phyloP scores from a whole-genome alignment of 30 jellyfish, hydroid and myxozoan genomes.

The Cassiopea andromeda region DNA sequence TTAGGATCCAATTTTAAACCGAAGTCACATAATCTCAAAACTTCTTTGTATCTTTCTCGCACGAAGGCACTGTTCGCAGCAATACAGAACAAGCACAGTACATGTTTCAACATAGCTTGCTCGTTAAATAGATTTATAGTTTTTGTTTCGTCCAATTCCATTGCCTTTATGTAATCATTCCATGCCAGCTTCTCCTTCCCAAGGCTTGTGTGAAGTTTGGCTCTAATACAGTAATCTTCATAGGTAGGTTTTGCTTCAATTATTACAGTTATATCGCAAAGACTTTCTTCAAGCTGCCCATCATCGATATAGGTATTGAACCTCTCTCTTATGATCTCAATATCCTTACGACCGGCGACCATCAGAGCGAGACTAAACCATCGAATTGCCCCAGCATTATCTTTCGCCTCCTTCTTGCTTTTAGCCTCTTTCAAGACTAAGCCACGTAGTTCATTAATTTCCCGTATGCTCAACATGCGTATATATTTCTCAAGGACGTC shows the following conservation, averaged over 20 bases:
- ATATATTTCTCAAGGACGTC: conserved; percentile 24
- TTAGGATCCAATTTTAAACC: conserved; percentile 81
- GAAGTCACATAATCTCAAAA: conserved; percentile 64
- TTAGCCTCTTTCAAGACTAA: conserved; percentile 46
- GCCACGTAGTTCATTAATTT: conserved; percentile 43
- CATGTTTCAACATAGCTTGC: conserved; percentile 57
- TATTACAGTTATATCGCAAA: conserved; percentile 61
- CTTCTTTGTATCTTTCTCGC: conserved; percentile 63
- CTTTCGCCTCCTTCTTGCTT: conserved; percentile 33
- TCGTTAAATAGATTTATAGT: conserved; percentile 61
- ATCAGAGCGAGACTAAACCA: conserved; percentile 67
- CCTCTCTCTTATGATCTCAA: conserved; percentile 64
- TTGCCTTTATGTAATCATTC: conserved; percentile 70
- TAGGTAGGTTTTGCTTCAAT: conserved; percentile 47
- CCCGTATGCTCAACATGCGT: conserved; percentile 41
- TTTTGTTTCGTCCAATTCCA: conserved; percentile 71
- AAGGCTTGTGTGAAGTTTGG: conserved; percentile 50
- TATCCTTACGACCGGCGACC: conserved; percentile 42
- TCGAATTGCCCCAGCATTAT: conserved; percentile 55
- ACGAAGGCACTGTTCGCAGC: conserved; percentile 75
- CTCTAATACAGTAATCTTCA: conserved; percentile 72
- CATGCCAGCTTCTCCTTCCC: conserved; percentile 80
- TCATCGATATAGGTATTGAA: conserved; percentile 44
- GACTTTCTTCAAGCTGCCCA: conserved; percentile 48
- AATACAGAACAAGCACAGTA: conserved; percentile 62